Conservation (phyloP, 2,888 invertebrate genomes). For the Beris chalybata region DNA sequence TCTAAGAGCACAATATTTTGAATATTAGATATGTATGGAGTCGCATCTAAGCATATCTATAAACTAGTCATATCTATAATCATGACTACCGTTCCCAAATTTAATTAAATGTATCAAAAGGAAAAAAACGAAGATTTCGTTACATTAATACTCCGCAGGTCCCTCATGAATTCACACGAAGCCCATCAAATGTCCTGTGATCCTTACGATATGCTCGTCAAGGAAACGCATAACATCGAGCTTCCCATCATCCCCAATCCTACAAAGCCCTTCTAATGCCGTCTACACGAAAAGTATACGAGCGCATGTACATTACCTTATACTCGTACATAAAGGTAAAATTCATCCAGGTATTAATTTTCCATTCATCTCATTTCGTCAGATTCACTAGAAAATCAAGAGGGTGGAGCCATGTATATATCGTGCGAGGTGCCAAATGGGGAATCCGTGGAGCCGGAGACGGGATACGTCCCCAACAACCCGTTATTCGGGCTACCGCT, state of each 20-base stretch:
- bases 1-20: no score
- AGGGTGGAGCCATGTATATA: conserved; percentile 59
- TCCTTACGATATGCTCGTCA: conserved; percentile 18
- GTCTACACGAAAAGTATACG: background rate
- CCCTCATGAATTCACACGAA: background rate
- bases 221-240: conserved; percentile 15
- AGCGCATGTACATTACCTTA: conserved; percentile 24
- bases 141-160: no score
- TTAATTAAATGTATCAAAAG: no score
- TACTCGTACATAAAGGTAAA: conserved; percentile 8
- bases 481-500: conserved; percentile 57
- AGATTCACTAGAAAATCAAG: conserved; percentile 58
- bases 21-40: no score
- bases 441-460: conserved; percentile 56
- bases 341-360: background rate
- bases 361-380: conserved; percentile 34
- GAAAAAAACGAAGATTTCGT: no score
- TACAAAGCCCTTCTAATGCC: background rate
- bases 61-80: no score
- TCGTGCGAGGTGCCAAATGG: conserved; percentile 58
- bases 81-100: no score
- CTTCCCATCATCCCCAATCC: background rate
- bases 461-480: conserved; percentile 58
- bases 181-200: conserved; percentile 1
- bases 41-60: no score